phyloP scores from a whole-genome alignment of 2,797 vertebrate genomes.

The Pseudochirops corinnae region DNA sequence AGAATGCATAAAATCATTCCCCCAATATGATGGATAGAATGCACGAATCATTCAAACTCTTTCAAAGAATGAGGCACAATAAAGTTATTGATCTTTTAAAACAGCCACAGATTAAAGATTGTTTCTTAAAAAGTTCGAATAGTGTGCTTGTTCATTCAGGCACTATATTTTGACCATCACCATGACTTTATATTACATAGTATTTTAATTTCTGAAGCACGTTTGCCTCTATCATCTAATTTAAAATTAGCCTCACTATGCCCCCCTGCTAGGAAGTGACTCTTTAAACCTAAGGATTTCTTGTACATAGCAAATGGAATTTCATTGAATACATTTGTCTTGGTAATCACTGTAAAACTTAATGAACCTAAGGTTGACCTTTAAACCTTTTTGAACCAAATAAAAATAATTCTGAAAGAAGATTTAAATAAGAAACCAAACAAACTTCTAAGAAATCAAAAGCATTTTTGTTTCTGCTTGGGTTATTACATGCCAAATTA shows the following conservation, averaged over 20 bases:
- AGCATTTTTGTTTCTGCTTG: background rate
- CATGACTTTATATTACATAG: background rate
- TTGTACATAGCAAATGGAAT: conserved; percentile 24
- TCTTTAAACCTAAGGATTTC: conserved; percentile 69
- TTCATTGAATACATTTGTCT: conserved; percentile 58
- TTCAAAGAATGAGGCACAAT: background rate
- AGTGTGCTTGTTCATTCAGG: conserved; percentile 14
- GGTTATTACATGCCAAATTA: background rate
- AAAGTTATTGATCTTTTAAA: background rate
- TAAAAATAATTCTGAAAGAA: conserved; percentile 54
- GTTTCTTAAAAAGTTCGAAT: conserved; percentile 33
- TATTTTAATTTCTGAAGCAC: conserved; percentile 74
- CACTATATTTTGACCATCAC: background rate
- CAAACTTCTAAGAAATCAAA: background rate
- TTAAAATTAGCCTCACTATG: conserved; percentile 71
- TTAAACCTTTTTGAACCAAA: conserved; percentile 55
- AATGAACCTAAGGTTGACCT: conserved; percentile 62
- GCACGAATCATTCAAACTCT: background rate
- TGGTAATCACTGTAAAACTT: conserved; percentile 63
- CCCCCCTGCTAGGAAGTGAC: conserved; percentile 70
- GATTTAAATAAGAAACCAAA: conserved; percentile 37
- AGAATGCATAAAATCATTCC: background rate
- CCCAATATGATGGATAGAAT: conserved; percentile 12
- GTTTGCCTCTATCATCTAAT: conserved; percentile 73
- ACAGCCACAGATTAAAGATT: background rate